Conservation (phyloP, 1,140 invertebrate genomes). For the Hesperophylax magnus region DNA sequence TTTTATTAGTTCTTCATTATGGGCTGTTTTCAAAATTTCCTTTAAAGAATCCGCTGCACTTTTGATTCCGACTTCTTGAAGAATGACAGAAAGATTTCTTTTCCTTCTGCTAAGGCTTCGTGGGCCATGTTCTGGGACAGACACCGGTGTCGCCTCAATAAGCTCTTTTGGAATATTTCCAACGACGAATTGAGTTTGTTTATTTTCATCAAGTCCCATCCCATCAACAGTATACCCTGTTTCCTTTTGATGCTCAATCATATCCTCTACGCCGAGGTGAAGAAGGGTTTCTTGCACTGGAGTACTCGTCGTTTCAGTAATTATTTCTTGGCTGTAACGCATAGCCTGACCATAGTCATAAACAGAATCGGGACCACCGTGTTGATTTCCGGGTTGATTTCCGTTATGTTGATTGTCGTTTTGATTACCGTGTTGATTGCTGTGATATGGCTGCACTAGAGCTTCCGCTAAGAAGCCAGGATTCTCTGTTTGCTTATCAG, state of each 20-base stretch:
- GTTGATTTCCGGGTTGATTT: background rate
- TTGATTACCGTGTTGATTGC: background rate
- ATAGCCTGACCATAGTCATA: conserved; percentile 49
- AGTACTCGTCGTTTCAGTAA: conserved; percentile 63
- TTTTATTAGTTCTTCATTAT: conserved; percentile 54
- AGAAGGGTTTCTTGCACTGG: conserved; percentile 66
- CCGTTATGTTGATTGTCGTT: background rate
- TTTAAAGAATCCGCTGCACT: conserved; percentile 63
- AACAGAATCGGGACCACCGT: conserved; percentile 29
- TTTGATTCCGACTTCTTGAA: conserved; percentile 53
- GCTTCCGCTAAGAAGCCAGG: conserved; percentile 40
- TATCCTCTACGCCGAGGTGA: conserved; percentile 67
- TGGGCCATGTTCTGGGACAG: conserved; percentile 74
- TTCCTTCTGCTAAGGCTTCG: conserved; percentile 66
- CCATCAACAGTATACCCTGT: conserved; percentile 60
- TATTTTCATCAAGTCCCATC: conserved; percentile 59
- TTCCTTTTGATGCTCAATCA: conserved; percentile 62
- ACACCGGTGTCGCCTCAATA: conserved; percentile 69
- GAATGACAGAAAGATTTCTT: conserved; percentile 50
- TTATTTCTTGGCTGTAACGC: conserved; percentile 51
- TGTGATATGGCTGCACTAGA: conserved; percentile 26
- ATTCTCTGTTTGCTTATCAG: conserved; percentile 27
- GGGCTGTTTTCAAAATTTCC: conserved; percentile 64
- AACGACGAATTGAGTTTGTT: conserved; percentile 70
- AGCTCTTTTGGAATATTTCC: conserved; percentile 71